Conservation (phyloP, 2,888 invertebrate species). For the Apotomis capreana region DNA sequence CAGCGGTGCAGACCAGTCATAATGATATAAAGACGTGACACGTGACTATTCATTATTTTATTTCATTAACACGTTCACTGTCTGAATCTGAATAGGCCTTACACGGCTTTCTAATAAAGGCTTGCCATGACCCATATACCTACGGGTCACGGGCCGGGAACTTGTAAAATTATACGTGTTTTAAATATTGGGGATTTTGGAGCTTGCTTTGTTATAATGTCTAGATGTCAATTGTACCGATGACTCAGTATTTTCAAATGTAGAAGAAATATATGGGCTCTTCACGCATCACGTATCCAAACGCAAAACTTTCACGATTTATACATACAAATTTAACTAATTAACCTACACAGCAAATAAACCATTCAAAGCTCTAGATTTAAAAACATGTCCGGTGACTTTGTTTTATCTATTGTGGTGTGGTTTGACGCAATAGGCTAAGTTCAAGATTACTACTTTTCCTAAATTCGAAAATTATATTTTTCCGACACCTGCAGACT, state of each 20-base stretch:
- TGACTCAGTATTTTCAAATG: too few species aligned
- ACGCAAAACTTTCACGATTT: neutral
- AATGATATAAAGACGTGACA: neutral
- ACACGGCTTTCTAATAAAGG: too few species aligned
- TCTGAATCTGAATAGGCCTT: too few species aligned
- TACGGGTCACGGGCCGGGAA: too few species aligned
- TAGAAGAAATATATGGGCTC: too few species aligned
- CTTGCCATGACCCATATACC: too few species aligned
- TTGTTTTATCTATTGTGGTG: slow-evolving; percentile 28
- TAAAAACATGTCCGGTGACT: slow-evolving; percentile 25
- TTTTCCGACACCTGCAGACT: too few species aligned
- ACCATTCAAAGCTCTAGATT: slow-evolving; percentile 3
- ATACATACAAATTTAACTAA: slow-evolving; percentile 15
- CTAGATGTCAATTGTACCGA: too few species aligned
- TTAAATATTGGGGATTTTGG: too few species aligned
- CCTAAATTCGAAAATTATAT: neutral
- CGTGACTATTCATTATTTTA: neutral
- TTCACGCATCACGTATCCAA: neutral
- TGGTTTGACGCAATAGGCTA: slow-evolving; percentile 13
- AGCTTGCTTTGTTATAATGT: too few species aligned
- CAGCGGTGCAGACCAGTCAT: neutral
- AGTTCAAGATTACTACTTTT: neutral
- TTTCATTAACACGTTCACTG: neutral
- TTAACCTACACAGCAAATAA: slow-evolving; percentile 13
- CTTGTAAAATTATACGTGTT: too few species aligned